phyloP scores from a whole-genome alignment of 1,140 invertebrate species.

The Teleogryllus occipitalis region DNA sequence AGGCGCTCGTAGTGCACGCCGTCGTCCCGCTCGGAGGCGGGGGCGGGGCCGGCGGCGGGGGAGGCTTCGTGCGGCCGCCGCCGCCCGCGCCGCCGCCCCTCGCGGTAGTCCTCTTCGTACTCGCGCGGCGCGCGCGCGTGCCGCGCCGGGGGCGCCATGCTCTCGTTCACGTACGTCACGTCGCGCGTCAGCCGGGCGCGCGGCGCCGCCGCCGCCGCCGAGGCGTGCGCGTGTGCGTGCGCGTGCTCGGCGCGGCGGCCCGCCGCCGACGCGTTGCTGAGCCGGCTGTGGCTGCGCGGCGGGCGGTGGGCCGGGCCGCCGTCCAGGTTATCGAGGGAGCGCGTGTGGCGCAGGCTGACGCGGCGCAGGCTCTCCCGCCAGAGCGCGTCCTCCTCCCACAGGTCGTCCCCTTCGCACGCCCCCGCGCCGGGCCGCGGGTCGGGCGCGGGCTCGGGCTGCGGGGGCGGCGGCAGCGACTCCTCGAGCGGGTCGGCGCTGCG shows the following conservation, averaged over 20 bases:
- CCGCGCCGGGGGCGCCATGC: conserved; percentile 33
- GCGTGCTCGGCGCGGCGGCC: not conserved
- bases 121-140: not conserved
- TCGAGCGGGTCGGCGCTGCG: not conserved
- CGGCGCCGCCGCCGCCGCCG: conserved; percentile 8
- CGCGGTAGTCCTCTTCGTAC: conserved; percentile 30
- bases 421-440: too few relatives aligned
- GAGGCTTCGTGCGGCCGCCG: conserved; percentile 12
- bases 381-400: conserved; percentile 73
- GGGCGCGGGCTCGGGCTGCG: not conserved
- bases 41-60: too few relatives aligned
- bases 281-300: not conserved
- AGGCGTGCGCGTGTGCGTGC: not conserved
- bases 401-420: conserved; percentile 41
- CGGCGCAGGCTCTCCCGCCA: conserved; percentile 70
- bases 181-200: conserved; percentile 46
- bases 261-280: conserved; percentile 17
- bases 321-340: conserved; percentile 70
- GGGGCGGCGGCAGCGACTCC: not conserved
- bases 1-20: conserved; percentile 35
- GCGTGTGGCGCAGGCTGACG: conserved; percentile 68
- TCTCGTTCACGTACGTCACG: conserved; percentile 66
- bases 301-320: conserved; percentile 17
- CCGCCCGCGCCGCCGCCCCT: conserved; percentile 21
- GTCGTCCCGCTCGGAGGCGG: conserved; percentile 23